Evolutionary conservation across 1,140 invertebrate genomes (phyloP), one percentile per base, ranked within the genome.

Genomic region (Grapholita molesta): DNA sequence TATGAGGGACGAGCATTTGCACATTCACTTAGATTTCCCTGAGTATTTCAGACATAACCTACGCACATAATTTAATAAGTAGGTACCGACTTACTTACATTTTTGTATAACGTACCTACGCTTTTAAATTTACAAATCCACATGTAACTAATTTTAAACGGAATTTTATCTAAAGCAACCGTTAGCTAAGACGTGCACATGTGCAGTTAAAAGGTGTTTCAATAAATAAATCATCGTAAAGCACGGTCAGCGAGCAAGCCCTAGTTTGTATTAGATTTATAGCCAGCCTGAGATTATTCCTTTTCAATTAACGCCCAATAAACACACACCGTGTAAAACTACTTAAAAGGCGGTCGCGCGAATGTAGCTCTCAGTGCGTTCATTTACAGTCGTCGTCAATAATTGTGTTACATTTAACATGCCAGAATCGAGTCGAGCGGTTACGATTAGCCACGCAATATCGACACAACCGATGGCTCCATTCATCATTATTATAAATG

Each of bases 401-500:
- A 48, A 48, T 48, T 21, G 42, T 21, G 42, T 48, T 21, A 48
- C 42, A 48, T 48, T 48, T 48, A 21, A 48, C 42, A 48, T 18
- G n/a, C 42, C 21, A 21, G 42, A 48, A 48, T 48, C 18, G 42
- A 48, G 42, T 48, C 76, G 75, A 85, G 70, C 85, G 80, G 78
- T 84, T 82, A 61, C 85, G 83, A 91, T 91, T 89, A 77, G 89
- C 81, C 76, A 84, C 87, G 88, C 83, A 81, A 83, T 86, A 89
- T 87, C 87, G 87, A 84, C 78, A 82, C 82, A 83, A 66, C 79
- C 83, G 82, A 87, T 82, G 81, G 70, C 78, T 79, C 89, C 88
- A 91, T 91, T 90, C 89, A 91, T 91, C 89, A 91, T 88, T 91
- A 91, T 91, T 89, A 91, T 91, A 91, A 91, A 91, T 91, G 89